Conservation (phyloP, 1,140 invertebrate genomes). For the Trichogramma pretiosum region DNA sequence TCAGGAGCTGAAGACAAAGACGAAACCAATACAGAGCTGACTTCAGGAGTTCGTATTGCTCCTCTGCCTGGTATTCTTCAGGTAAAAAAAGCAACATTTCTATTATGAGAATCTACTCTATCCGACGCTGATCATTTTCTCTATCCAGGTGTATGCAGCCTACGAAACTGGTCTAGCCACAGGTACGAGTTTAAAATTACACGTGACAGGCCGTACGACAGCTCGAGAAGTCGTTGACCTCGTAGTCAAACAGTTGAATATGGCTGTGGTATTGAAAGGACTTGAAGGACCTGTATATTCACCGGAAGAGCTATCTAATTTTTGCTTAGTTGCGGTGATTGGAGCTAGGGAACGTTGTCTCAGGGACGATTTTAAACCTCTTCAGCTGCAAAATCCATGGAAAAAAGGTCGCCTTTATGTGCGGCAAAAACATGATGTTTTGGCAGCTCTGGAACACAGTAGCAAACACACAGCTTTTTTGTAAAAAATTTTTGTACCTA, state of each 20-base stretch:
- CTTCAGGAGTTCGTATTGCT: constrained; percentile 29
- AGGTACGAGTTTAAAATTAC: constrained; percentile 85
- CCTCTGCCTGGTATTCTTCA: constrained; percentile 57
- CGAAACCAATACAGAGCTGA: too few species aligned
- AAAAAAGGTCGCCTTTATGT: constrained; percentile 86
- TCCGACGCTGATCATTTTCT: not conserved
- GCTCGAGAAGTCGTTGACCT: constrained; percentile 88
- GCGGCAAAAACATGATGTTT: constrained; percentile 75
- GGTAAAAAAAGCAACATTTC: constrained; percentile 25
- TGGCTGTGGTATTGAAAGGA: constrained; percentile 79
- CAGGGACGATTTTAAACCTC: constrained; percentile 83
- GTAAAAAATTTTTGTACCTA: constrained; percentile 26
- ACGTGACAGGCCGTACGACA: constrained; percentile 82
- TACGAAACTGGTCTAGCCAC: constrained; percentile 88
- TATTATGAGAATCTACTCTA: not conserved
- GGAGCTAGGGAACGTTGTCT: constrained; percentile 85
- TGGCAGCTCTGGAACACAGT: constrained; percentile 78
- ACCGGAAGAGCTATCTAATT: constrained; percentile 69
- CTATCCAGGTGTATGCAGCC: constrained; percentile 75
- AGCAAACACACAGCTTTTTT: constrained; percentile 60
- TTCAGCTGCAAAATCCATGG: constrained; percentile 92
- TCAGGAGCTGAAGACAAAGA: constrained; percentile 33
- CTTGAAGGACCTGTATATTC: constrained; percentile 78
- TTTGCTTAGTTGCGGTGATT: constrained; percentile 89
- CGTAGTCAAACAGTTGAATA: constrained; percentile 88